Evolutionary conservation across 1,140 invertebrate species (phyloP).

Genomic region (Drosophila cardini): DNA sequence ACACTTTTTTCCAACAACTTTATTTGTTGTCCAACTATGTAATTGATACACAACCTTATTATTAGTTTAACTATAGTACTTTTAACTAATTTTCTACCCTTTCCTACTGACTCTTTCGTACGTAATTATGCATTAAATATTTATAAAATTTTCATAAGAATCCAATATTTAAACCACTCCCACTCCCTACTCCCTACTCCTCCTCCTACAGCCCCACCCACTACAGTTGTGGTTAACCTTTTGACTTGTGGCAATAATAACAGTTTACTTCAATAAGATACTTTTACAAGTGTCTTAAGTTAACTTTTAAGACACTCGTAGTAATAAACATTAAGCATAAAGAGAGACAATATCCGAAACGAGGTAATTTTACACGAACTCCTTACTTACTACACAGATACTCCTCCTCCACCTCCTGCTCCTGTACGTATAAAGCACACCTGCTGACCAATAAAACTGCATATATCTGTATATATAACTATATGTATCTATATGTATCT

Average conservation of each 20-base stretch:
- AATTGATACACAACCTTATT: too few species aligned
- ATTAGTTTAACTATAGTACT: neutral
- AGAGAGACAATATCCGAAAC: slow-evolving; percentile 24
- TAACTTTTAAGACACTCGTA: slow-evolving; percentile 30
- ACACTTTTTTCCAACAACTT: too few species aligned
- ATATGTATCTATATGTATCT: slow-evolving; percentile 5
- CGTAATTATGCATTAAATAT: neutral
- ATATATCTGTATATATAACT: slow-evolving; percentile 16
- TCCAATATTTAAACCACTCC: neutral
- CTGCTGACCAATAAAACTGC: slow-evolving; percentile 43
- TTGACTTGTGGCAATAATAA: slow-evolving; percentile 17
- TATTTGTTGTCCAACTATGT: too few species aligned
- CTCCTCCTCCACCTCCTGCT: neutral
- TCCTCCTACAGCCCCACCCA: too few species aligned
- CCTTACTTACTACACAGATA: neutral
- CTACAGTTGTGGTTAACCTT: neutral
- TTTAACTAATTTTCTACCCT: too few species aligned
- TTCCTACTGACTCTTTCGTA: neutral
- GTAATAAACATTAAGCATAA: slow-evolving; percentile 49
- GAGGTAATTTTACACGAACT: neutral
- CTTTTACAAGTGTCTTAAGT: slow-evolving; percentile 19
- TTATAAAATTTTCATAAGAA: slow-evolving; percentile 21
- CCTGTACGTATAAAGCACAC: slow-evolving; percentile 4
- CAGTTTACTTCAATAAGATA: slow-evolving; percentile 8
- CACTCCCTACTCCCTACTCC: neutral